A percentile compares a stretch with the other conserved stretches of the same genome.
phyloP scores from a whole-genome alignment of 2,888 invertebrate genomes.

The Gryllus longicercus region DNA sequence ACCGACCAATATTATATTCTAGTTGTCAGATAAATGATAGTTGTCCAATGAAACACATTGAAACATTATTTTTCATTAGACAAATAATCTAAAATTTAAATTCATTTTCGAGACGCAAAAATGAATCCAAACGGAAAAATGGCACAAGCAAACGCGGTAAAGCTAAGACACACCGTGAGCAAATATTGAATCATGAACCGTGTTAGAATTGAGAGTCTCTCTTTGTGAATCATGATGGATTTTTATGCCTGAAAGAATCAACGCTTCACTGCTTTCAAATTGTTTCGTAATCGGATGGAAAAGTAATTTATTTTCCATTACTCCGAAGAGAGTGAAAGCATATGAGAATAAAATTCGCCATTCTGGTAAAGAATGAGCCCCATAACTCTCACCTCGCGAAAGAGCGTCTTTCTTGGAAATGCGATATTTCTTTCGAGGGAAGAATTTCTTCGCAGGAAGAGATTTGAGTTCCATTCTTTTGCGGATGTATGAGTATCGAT shows the following conservation, averaged over 20 bases:
- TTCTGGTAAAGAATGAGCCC: neutral
- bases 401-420: neutral
- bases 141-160: no score
- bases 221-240: no score
- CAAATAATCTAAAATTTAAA: no score
- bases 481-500: neutral
- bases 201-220: no score
- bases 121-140: no score
- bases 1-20: no score
- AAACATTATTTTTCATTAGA: no score
- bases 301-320: conserved; percentile 17
- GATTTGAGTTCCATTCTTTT: neutral
- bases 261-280: neutral
- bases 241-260: neutral
- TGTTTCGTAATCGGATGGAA: neutral
- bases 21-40: no score
- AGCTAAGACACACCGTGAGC: no score
- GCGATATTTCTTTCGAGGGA: neutral
- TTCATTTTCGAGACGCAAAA: no score
- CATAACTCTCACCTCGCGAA: neutral
- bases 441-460: neutral
- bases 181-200: no score
- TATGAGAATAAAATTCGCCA: conserved; percentile 17
- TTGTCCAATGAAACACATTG: no score
- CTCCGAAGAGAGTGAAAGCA: neutral